Base-by-base conservation (phyloP, 2,888 invertebrate genomes). In the Laothoe populi region DNA sequence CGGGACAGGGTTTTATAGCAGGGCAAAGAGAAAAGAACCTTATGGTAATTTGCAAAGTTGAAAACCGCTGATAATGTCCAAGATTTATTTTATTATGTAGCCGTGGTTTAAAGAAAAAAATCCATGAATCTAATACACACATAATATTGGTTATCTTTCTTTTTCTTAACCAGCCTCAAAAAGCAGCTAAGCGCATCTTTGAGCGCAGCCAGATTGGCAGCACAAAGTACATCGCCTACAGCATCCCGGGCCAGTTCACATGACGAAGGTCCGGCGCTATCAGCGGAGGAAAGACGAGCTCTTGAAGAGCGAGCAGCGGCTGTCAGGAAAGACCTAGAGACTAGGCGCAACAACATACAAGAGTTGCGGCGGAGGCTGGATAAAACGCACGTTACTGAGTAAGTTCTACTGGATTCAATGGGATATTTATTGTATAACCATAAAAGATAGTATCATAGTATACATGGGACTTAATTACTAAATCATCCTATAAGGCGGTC, bases 331-430 rank as follows among this genome's bases (percentile, higher is more conserved):
- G 97, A 97, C 78, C 95, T 97, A 63, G 97, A 98, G 68, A 94
- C 96, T 69, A 96, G 97, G 77, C 94, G 95, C 71, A 93, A 95
- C 69, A 95, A 96, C 66, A 97, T 98, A 75, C 96, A 96, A 81
- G 97, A 97, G 77, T 93, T 97, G 38, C 95, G 97, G 81, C 93
- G 96, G 68, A 95, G 97, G 0, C 92, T 98, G 23, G 97, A 97
- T 73, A 95, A 96, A 73, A 94, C 97, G 11, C 97, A 97, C 79
- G 97, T 97, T 53, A 97, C 97, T 31, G 98, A 97, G 97, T 98
- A 87, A 95, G 96, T 72, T 5, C 11, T 42, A 38, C 19, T 35
- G 31, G 7, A 5, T 31, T 8, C 31, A 8, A 4, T 31, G 4
- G n/a, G n/a, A n/a, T n/a, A n/a, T n/a, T n/a, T n/a, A n/a, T n/a